Evolutionary conservation across 2,888 invertebrate genomes (phyloP), one percentile per base, ranked within the genome.

Genomic region (Parnassius orleans): DNA sequence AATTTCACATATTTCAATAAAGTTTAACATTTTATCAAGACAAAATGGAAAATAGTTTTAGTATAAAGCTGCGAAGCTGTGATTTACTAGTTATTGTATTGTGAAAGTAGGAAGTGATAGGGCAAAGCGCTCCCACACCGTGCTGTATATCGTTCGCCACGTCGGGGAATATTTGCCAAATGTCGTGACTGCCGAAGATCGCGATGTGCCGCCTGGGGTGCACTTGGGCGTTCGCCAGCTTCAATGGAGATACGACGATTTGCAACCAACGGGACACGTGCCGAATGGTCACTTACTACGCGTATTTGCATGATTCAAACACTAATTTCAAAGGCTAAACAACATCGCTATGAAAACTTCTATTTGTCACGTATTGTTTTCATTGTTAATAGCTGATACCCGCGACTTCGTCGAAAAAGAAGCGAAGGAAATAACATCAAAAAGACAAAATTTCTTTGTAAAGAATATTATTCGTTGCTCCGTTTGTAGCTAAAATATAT

Each of bases 171-270:
- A 88, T 89, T 90, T 86, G 87, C 90, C 86, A 88, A 88, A 86
- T 83, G 90, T 91, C 90, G 90, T 91, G 90, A 91, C 90, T 83
- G 84, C 77, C 84, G 84, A 84, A 78, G 86, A 90, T 90, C 90
- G 89, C 87, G 90, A 90, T 90, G 86, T 73, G 84, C 87, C 83
- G 86, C 88, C 88, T 80, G 85, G 84, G 86, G 87, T 85, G 87
- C 86, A 82, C 83, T 79, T 71, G 79, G 51, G 80, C 74, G 77
- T 78, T 78, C 71, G 77, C 72, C 74, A 71, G 74, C 75, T 79
- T 84, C 86, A 87, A 87, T 87, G 87, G 80, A 85, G 86, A 87
- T 90, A 86, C 84, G 80, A 83, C 83, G 80, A 84, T 87, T 86
- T 85, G 83, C 85, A 83, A 79, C 80, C 81, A 88, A 87, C 86